Percentiles rank a stretch among this genome's conserved stretches.
Evolutionary conservation across 92 coral and sea anemone genomes (phyloP).

Genomic region (Phenganax stokvisi): DNA sequence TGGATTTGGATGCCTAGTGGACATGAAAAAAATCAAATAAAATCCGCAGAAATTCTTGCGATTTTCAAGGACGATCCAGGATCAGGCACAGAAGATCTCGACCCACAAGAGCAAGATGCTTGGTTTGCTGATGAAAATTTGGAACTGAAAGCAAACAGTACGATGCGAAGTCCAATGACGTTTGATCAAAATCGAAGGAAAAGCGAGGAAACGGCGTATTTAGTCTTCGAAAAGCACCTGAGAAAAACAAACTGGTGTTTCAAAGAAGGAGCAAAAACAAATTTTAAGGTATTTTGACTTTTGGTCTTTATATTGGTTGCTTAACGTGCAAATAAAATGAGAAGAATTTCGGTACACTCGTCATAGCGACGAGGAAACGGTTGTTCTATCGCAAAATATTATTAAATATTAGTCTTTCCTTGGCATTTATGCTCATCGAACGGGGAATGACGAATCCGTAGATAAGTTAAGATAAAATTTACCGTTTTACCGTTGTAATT

Average conservation of each 20-base stretch:
- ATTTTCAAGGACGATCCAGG: background rate
- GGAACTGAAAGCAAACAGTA: background rate
- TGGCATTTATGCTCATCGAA: too few relatives aligned
- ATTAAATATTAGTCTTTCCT: too few relatives aligned
- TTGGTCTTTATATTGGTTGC: background rate
- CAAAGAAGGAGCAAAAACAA: background rate
- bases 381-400: too few relatives aligned
- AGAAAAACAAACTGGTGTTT: constrained; percentile 31
- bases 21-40: constrained; percentile 1
- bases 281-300: constrained; percentile 17
- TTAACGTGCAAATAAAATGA: background rate
- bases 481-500: too few relatives aligned
- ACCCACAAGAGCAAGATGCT: background rate
- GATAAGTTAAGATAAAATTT: too few relatives aligned
- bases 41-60: constrained; percentile 4
- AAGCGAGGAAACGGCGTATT: constrained; percentile 4
- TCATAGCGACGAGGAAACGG: too few relatives aligned
- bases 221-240: constrained; percentile 8
- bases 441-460: too few relatives aligned
- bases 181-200: background rate
- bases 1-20: constrained; percentile 16
- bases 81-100: background rate
- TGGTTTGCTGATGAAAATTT: background rate
- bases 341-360: too few relatives aligned
- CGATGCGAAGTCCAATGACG: background rate